These are phyloP conservation scores for Dynastes grantii DNA, from an alignment of 2,888 invertebrate species.

Conservation along the genomic window DNA sequence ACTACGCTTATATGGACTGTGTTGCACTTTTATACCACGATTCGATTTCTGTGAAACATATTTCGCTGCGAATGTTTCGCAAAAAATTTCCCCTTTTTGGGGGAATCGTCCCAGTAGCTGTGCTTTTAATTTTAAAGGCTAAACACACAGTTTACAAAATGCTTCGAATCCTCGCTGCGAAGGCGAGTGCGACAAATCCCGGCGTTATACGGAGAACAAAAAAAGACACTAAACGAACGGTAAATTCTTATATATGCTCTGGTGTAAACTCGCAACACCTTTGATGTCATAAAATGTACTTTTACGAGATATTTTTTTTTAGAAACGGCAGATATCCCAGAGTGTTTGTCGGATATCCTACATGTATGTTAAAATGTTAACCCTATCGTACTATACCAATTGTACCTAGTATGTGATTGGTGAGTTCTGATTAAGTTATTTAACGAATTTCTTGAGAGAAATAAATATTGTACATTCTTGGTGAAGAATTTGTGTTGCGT, in stretches of 20 bases:
- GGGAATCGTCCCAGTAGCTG: conserved; percentile 11
- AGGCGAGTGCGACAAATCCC: conserved; percentile 16
- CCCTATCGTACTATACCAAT: background rate
- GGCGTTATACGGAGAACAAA: conserved; percentile 37
- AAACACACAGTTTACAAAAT: conserved; percentile 28
- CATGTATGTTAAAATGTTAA: background rate
- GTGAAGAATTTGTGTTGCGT: too few species aligned
- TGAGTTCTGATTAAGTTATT: too few species aligned
- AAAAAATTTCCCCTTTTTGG: background rate
- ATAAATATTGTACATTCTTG: too few species aligned
- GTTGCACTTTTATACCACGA: background rate
- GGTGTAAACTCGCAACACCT: conserved; percentile 50
- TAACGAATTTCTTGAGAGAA: too few species aligned
- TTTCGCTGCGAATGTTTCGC: background rate
- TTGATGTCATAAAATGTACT: conserved; percentile 52
- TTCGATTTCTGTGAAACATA: conserved; percentile 16
- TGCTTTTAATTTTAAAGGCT: conserved; percentile 5
- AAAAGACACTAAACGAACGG: conserved; percentile 50
- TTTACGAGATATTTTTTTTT: conserved; percentile 51
- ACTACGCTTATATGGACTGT: background rate
- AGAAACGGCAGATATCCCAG: background rate
- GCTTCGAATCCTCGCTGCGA: conserved; percentile 24
- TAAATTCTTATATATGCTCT: conserved; percentile 51
- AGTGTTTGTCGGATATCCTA: background rate
- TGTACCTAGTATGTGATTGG: too few species aligned